Percentiles rank a stretch among this genome's conserved stretches.
These are phyloP conservation scores for Villa cingulata DNA, from an alignment of 2,888 invertebrate species.

Conservation along the genomic window DNA sequence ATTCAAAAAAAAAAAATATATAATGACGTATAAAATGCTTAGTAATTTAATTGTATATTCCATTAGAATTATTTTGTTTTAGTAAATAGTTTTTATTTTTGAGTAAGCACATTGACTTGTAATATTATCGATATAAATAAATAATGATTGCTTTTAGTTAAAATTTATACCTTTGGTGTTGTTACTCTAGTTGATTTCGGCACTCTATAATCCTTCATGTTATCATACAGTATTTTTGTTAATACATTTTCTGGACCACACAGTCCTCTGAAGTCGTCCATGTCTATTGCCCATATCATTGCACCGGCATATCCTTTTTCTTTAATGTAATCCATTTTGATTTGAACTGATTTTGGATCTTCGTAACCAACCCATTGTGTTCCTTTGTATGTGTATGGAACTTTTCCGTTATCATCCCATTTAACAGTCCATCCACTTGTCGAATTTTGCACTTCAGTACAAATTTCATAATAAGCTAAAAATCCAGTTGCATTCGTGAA, in stretches of 20 bases:
- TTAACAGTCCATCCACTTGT: slow-evolving; percentile 65
- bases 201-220: slow-evolving; percentile 56
- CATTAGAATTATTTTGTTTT: too few relatives aligned
- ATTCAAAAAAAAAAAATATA: slow-evolving; percentile 7
- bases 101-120: too few relatives aligned
- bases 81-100: neutral
- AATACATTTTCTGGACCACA: slow-evolving; percentile 67
- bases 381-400: slow-evolving; percentile 74
- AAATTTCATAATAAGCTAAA: slow-evolving; percentile 77
- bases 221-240: slow-evolving; percentile 55
- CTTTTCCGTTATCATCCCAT: slow-evolving; percentile 71
- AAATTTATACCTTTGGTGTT: slow-evolving; percentile 47
- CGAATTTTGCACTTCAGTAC: slow-evolving; percentile 55
- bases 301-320: slow-evolving; percentile 71
- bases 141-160: too few relatives aligned
- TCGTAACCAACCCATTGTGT: slow-evolving; percentile 89
- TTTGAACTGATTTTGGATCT: slow-evolving; percentile 62
- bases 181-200: slow-evolving; percentile 51
- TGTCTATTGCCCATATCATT: slow-evolving; percentile 80
- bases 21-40: too few relatives aligned
- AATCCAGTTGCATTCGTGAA: slow-evolving; percentile 80
- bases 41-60: too few relatives aligned
- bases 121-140: too few relatives aligned
- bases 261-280: slow-evolving; percentile 78
- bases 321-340: slow-evolving; percentile 83